Base-by-base conservation (phyloP, 2,797 vertebrate species). In the Chrysocyon brachyurus region DNA sequence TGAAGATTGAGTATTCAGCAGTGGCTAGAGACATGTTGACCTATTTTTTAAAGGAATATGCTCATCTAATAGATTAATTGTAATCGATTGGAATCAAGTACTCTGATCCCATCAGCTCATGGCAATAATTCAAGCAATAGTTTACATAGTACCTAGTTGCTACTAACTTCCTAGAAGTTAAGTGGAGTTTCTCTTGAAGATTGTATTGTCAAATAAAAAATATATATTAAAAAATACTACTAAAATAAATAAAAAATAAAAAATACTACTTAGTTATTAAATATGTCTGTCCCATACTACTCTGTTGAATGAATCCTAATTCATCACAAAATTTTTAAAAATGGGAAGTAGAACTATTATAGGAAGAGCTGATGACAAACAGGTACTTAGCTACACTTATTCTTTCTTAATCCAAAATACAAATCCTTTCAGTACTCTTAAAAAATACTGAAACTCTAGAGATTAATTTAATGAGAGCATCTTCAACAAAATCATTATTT, bases 331-430 rank as follows among this genome's bases (percentile, higher is more conserved):
- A 24, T 16, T 49, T 46, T 52, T 77, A 4, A 64, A 91, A 77
- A 11, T 22, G 12, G 24, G 1, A 78, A 36, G 0, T 72, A 28
- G 22, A 78, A 72, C 6, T 0, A 59, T 68, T 26, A 22, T 36
- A 15, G 28, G 11, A 78, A 72, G 2, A 21, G 26, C 3, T 40
- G 31, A 0, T 81, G 1, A 56, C 24, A 36, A 59, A 49, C 8
- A 33, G 5, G 19, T 21, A 11, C 2, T 40, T 10, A 86, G 5
- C 0, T 5, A 0, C 3, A 10, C 0, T 40, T 82, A 78, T 2
- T 83, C 11, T 26, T 64, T 15, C 19, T 28, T 46, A 87, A 49
- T 59, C 28, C 22, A 72, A 84, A 90, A 54, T 24, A 7, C 61
- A 26, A 46, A 46, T 75, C 11, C 2, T 36, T 36, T 4, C 1